Percentiles rank a stretch among this genome's conserved stretches.
Evolutionary conservation across 2,888 invertebrate species (phyloP).

Genomic region (Heliothis peltigera): DNA sequence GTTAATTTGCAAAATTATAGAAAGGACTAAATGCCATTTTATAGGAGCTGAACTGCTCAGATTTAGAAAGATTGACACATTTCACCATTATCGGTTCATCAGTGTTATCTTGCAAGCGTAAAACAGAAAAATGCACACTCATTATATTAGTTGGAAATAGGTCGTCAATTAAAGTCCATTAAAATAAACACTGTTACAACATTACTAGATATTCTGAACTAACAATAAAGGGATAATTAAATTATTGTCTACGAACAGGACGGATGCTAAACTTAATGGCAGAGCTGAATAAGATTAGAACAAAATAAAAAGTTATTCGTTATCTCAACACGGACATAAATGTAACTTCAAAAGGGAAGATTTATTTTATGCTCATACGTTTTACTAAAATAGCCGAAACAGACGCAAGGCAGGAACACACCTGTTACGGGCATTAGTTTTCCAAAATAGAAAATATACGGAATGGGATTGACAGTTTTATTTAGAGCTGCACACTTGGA

Average conservation of each 20-base stretch:
- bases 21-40: no score
- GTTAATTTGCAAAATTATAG: no score
- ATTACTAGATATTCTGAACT: slow-evolving; percentile 1
- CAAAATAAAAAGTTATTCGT: slow-evolving; percentile 71
- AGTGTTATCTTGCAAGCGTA: no score
- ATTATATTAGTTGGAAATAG: neutral
- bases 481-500: slow-evolving; percentile 65
- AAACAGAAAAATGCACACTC: no score
- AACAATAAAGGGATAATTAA: slow-evolving; percentile 29
- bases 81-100: no score
- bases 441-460: slow-evolving; percentile 78
- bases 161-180: neutral
- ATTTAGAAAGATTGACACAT: no score
- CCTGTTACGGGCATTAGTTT: slow-evolving; percentile 79
- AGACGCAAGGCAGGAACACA: slow-evolving; percentile 73
- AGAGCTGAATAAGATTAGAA: slow-evolving; percentile 61
- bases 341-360: slow-evolving; percentile 80
- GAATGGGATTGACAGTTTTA: slow-evolving; percentile 79
- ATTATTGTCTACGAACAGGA: slow-evolving; percentile 44
- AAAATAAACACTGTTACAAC: slow-evolving; percentile 10
- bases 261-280: slow-evolving; percentile 53
- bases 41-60: no score
- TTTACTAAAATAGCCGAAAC: slow-evolving; percentile 61
- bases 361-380: slow-evolving; percentile 73
- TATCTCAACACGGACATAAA: slow-evolving; percentile 79